Evolutionary conservation across 1,140 invertebrate genomes (phyloP).

Genomic region (Bathynomus jamesi): DNA sequence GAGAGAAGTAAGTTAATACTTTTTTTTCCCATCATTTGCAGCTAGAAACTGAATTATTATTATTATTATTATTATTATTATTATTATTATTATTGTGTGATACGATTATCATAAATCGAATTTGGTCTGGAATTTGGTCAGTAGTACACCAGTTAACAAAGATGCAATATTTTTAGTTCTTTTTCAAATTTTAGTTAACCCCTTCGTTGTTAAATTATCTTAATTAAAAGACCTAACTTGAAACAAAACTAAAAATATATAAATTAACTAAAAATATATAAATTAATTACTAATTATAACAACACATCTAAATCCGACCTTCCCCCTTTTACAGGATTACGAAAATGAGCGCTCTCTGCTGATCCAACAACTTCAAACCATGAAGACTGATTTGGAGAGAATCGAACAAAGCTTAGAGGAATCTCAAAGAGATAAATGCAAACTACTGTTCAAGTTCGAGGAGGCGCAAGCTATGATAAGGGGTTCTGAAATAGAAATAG

Average conservation of each 20-base stretch:
- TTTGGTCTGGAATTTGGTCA: too few relatives aligned
- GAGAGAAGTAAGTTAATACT: constrained; percentile 26
- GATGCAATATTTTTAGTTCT: too few relatives aligned
- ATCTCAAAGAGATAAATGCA: constrained; percentile 19
- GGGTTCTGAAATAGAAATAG: constrained; percentile 27
- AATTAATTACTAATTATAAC: neutral
- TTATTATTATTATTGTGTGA: neutral
- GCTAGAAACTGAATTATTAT: too few relatives aligned
- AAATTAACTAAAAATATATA: neutral
- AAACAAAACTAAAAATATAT: neutral
- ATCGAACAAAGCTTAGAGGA: constrained; percentile 15
- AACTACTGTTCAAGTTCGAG: constrained; percentile 17
- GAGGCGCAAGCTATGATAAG: constrained; percentile 28
- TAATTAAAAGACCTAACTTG: neutral
- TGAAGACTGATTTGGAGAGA: constrained; percentile 20
- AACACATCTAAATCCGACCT: neutral
- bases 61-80: neutral
- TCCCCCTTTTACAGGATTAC: neutral
- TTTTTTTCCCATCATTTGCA: too few relatives aligned
- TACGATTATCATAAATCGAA: too few relatives aligned
- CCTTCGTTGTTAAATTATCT: neutral
- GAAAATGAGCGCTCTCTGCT: neutral
- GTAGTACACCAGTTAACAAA: too few relatives aligned
- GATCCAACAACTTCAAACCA: neutral
- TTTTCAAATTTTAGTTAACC: too few relatives aligned